Base-by-base conservation (phyloP, 1,140 invertebrate species). In the Melanaphis sacchari region DNA sequence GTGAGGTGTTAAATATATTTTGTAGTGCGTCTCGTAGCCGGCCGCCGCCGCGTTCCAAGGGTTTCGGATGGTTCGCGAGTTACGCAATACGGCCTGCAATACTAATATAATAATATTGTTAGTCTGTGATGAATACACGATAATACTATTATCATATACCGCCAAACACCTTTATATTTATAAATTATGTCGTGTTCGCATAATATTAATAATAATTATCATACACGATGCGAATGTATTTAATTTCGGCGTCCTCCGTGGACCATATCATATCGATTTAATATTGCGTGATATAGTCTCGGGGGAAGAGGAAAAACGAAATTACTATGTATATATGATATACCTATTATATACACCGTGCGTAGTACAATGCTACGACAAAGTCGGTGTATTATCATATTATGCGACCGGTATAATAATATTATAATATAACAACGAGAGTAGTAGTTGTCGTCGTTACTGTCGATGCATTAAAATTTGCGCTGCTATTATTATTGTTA, bases 41-140 rank as follows among this genome's bases (percentile, higher is more conserved):
- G 76, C 36, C 36, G 36, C 66, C 66, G 66, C 85, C 87, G 87
- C n/a, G 26, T 52, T 89, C 87, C 46, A 89, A 89, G 87, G 87
- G 87, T 89, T 89, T 89, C 87, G 18, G 87, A 24, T 52, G 87
- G 87, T 46, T n/a, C 40, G 26, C 41, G n/a, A n/a, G 87, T 89
- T 89, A 89, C 87, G 87, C 87, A 88, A 88, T 38, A 88, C 54
- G 59, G 59, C 59, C 59, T 36, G 31, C 59, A n/a, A 76, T 36
- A 76, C 59, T n/a, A 18, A 76, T 76, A n/a, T 15, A 59, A 31
- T 87, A 87, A 87, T 87, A 87, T 38, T 82, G 36, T 76, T 66
- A n/a, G 54, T 31, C 26, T 59, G 54, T 24, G 54, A 31, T 3
- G 54, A 59, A 26, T 59, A 31, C 54, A 31, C 54, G 26, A 59